A percentile compares a stretch with the other conserved stretches of the same genome.
Conservation (phyloP, 1,140 invertebrate species). For the Papilio polytes region DNA sequence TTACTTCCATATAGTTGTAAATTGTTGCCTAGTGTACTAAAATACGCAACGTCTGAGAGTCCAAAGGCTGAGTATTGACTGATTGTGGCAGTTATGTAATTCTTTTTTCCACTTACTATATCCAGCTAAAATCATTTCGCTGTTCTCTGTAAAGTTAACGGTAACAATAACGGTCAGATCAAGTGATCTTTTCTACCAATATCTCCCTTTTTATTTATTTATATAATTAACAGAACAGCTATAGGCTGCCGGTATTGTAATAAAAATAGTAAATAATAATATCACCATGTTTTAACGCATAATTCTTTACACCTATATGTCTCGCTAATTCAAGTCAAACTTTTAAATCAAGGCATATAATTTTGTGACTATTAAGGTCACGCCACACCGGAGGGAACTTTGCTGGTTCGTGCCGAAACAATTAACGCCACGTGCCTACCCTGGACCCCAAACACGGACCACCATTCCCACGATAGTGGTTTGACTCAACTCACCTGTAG, state of each 20-base stretch:
- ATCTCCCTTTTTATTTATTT: background rate
- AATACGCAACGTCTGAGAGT: too few species aligned
- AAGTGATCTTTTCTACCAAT: too few species aligned
- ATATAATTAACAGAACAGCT: background rate
- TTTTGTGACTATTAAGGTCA: conserved; percentile 55
- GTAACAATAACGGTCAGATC: too few species aligned
- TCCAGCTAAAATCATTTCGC: background rate
- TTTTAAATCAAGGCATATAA: conserved; percentile 54
- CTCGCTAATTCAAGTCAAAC: conserved; percentile 35
- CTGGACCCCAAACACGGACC: conserved; percentile 49
- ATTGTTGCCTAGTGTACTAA: too few species aligned
- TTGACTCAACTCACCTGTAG: conserved; percentile 48
- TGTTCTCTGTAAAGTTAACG: background rate
- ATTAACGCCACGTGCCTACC: conserved; percentile 67
- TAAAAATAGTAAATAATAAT: background rate
- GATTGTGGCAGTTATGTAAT: background rate
- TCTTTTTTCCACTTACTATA: background rate
- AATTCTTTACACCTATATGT: conserved; percentile 6
- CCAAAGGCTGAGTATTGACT: background rate
- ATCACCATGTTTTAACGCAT: background rate
- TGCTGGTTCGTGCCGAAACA: conserved; percentile 49
- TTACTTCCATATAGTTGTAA: background rate
- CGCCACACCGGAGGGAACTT: conserved; percentile 40
- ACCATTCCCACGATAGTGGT: conserved; percentile 49
- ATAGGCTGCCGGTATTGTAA: background rate